Percentiles rank a stretch among this genome's conserved stretches.
phyloP scores from a whole-genome alignment of 2,888 invertebrate genomes.

The Desoria tigrina region DNA sequence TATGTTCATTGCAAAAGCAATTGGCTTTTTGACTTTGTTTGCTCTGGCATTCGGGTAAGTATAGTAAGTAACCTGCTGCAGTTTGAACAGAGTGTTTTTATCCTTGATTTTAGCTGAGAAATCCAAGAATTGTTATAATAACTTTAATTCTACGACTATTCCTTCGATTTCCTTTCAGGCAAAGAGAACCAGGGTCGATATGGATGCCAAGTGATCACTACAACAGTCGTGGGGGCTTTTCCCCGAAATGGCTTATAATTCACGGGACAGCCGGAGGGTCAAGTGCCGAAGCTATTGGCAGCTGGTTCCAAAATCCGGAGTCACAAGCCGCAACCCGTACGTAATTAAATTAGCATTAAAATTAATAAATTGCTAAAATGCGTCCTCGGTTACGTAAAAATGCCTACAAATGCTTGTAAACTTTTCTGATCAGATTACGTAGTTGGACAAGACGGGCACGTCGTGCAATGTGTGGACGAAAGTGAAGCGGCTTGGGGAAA shows the following conservation, averaged over 20 bases:
- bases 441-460: slow-evolving; percentile 41
- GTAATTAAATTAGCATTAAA: neutral
- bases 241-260: slow-evolving; percentile 33
- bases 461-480: slow-evolving; percentile 45
- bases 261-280: slow-evolving; percentile 45
- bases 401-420: too few relatives aligned
- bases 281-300: slow-evolving; percentile 38
- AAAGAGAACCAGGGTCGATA: slow-evolving; percentile 40
- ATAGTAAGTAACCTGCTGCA: too few relatives aligned
- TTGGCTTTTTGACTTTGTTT: too few relatives aligned
- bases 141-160: too few relatives aligned
- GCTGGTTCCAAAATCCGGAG: slow-evolving; percentile 46
- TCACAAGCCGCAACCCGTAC: slow-evolving; percentile 36
- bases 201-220: slow-evolving; percentile 44
- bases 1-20: too few relatives aligned
- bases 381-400: neutral
- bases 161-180: slow-evolving; percentile 21
- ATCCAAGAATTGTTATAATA: too few relatives aligned
- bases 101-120: too few relatives aligned
- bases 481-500: slow-evolving; percentile 45
- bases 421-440: slow-evolving; percentile 38
- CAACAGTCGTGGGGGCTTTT: slow-evolving; percentile 28
- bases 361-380: neutral
- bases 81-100: too few relatives aligned
- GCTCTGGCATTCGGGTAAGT: too few relatives aligned